Evolutionary conservation across 1,140 invertebrate genomes (phyloP), one percentile per base, ranked within the genome.

Genomic region (Drosophila rhopaloa): DNA sequence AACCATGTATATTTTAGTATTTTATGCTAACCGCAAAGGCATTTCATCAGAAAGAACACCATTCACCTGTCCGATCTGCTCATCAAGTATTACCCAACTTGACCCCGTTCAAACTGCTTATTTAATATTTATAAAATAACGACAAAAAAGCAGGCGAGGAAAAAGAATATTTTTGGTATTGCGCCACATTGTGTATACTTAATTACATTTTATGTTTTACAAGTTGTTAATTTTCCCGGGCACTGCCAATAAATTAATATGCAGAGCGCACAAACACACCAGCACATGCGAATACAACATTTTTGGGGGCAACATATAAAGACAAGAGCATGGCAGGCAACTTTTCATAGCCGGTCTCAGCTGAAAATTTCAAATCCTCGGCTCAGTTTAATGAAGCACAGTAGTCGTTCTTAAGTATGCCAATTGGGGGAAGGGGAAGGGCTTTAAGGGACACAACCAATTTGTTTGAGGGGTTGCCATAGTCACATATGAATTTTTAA

Each of bases 401-500:
- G 43, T 58, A 58, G 55, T 67, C 44, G 59, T 67, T 38, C 76
- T 73, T 77, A 79, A 89, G 83, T 78, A 83, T 83, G 83, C 83
- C 86, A 88, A 89, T 88, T 37, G n/a, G 47, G 41, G 32, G 0
- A 14, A 9, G 53, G 11, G 7, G 8, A 14, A 14, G 53, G 51
- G 38, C 29, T 71, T 74, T 70, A 75, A 77, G 61, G 78, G 82
- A 68, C 81, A 81, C 53, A 75, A 67, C 60, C 74, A 81, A 81
- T 83, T 77, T 83, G 84, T 79, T 71, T 70, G 43, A 41, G 29
- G 68, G 68, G 68, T 72, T 89, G 67, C 72, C 67, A 89, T 90
- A 78, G 80, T 84, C 80, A 77, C 84, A 89, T 89, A 81, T 89
- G 84, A 89, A 89, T 84, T 89, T 90, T 81, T 89, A 89, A 89